phyloP scores from a whole-genome alignment of 2,888 invertebrate genomes.

The Parnassius mnemosyne region DNA sequence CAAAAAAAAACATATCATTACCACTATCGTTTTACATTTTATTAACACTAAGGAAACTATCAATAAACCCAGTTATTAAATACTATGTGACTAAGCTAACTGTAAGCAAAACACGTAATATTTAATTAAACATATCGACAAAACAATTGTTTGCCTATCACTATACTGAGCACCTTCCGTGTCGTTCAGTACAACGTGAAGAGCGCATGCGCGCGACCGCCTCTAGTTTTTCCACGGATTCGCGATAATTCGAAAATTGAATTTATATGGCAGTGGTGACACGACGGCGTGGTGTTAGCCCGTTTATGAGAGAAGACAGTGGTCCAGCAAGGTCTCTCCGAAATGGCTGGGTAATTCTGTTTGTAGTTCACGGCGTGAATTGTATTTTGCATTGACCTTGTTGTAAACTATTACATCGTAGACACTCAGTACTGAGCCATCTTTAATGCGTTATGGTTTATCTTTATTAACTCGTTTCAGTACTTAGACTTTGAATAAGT shows the following conservation, averaged over 20 bases:
- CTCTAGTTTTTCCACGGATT: conserved; percentile 43
- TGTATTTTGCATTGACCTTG: conserved; percentile 38
- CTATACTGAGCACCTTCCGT: conserved; percentile 57
- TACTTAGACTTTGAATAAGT: background rate
- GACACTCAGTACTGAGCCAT: conserved; percentile 15
- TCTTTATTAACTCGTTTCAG: conserved; percentile 14
- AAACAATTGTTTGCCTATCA: conserved; percentile 39
- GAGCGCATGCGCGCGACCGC: conserved; percentile 71
- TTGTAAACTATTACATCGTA: conserved; percentile 24
- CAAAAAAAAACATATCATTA: too few relatives aligned
- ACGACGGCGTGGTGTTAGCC: conserved; percentile 66
- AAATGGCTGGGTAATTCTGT: conserved; percentile 62
- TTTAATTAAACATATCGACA: conserved; percentile 33
- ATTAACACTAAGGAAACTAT: background rate
- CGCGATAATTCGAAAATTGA: conserved; percentile 43
- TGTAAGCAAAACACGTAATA: conserved; percentile 21
- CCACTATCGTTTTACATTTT: too few relatives aligned
- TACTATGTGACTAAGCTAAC: background rate
- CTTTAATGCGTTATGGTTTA: conserved; percentile 20
- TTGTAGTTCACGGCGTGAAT: conserved; percentile 29
- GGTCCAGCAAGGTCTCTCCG: conserved; percentile 53
- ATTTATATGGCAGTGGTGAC: conserved; percentile 77
- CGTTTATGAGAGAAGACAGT: conserved; percentile 58
- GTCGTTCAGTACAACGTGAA: conserved; percentile 64
- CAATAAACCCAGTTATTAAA: background rate